phyloP scores from a whole-genome alignment of 2,888 invertebrate species.

The Onthophagus sagittarius region DNA sequence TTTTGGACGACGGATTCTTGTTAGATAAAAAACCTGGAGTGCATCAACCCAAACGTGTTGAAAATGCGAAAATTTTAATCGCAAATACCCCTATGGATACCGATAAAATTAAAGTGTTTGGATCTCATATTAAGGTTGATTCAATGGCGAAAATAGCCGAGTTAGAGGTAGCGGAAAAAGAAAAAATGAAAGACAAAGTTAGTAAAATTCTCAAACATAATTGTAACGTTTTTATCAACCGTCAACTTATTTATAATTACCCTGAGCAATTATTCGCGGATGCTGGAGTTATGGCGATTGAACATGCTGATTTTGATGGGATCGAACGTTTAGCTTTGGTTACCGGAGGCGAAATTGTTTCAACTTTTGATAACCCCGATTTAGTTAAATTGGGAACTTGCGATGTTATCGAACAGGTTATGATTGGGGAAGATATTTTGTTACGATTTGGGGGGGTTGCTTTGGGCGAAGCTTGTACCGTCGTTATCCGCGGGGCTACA shows the following conservation, averaged over 20 bases:
- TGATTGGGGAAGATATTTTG: slow-evolving; percentile 96
- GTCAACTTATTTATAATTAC: slow-evolving; percentile 99
- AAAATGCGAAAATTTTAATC: slow-evolving; percentile 94
- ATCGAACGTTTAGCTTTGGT: slow-evolving; percentile 96
- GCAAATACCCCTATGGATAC: slow-evolving; percentile 99
- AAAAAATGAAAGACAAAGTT: slow-evolving; percentile 99
- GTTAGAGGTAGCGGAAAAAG: slow-evolving; percentile 94
- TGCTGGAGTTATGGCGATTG: slow-evolving; percentile 97
- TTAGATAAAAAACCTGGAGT: slow-evolving; percentile 96
- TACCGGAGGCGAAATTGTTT: slow-evolving; percentile 97
- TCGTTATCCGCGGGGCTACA: slow-evolving; percentile 96
- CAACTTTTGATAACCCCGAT: slow-evolving; percentile 94
- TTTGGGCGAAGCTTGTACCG: slow-evolving; percentile 94
- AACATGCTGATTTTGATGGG: slow-evolving; percentile 99
- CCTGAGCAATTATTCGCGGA: slow-evolving; percentile 99
- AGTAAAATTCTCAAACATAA: slow-evolving; percentile 92
- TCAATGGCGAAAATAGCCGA: slow-evolving; percentile 96
- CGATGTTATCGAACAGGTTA: slow-evolving; percentile 93
- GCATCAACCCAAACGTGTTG: slow-evolving; percentile 92
- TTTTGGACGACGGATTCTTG: slow-evolving; percentile 91
- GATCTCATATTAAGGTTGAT: slow-evolving; percentile 89
- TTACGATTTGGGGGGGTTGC: slow-evolving; percentile 93
- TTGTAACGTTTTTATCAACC: slow-evolving; percentile 97
- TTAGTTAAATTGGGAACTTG: slow-evolving; percentile 90
- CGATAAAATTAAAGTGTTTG: slow-evolving; percentile 98